Evolutionary conservation across 2,888 invertebrate genomes (phyloP).

Genomic region (Conchocele bisecta): DNA sequence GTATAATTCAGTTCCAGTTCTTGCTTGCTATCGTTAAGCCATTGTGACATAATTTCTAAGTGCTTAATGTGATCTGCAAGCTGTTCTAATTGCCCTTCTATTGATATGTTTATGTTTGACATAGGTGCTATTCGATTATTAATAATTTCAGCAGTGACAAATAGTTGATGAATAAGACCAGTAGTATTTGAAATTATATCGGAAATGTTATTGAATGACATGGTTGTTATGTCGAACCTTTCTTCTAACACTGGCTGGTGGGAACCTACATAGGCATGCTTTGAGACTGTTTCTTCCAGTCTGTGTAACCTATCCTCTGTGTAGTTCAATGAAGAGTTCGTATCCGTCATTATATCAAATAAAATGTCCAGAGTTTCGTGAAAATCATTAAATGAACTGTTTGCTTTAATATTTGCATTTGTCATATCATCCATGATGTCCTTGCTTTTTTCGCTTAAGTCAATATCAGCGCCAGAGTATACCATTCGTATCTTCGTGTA

Average conservation of each 20-base stretch:
- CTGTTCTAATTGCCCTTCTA: background rate
- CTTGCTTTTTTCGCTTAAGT: too few species aligned
- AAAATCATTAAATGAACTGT: background rate
- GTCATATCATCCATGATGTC: background rate
- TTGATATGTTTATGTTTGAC: slow-evolving; percentile 2
- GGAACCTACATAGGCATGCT: too few species aligned
- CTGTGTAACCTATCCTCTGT: background rate
- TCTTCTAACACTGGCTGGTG: too few species aligned
- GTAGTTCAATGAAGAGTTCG: background rate
- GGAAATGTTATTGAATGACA: too few species aligned
- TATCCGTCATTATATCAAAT: background rate
- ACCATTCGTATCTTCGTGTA: background rate
- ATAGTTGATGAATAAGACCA: background rate
- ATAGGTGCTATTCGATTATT: background rate
- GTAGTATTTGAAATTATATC: too few species aligned
- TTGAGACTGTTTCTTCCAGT: too few species aligned
- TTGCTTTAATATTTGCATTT: background rate
- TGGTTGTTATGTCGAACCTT: too few species aligned
- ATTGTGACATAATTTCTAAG: too few species aligned
- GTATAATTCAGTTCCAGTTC: slow-evolving; percentile 3
- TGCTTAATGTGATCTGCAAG: too few species aligned
- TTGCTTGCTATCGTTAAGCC: too few species aligned
- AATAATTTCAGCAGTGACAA: background rate
- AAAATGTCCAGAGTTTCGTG: background rate
- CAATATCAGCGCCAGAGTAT: too few species aligned